Percentiles rank a stretch among this genome's conserved stretches.
Conservation (phyloP, 2,113 vertebrate species). For the Cephalopholis sonnerati region DNA sequence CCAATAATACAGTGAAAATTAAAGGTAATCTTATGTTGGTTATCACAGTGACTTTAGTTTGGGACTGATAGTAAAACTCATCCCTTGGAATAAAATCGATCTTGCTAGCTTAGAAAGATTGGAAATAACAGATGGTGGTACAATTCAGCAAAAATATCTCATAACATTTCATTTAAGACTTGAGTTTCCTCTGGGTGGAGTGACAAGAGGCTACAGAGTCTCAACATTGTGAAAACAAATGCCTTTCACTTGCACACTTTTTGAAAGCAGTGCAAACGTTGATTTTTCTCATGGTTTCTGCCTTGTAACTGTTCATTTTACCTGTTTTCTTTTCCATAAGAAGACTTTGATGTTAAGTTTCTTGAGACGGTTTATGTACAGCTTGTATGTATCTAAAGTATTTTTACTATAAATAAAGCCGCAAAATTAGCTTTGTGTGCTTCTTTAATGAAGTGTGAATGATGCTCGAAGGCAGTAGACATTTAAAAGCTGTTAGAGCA, state of each 20-base stretch:
- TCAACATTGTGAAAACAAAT: slow-evolving; percentile 50
- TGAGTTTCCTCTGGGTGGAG: slow-evolving; percentile 16
- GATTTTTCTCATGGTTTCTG: slow-evolving; percentile 48
- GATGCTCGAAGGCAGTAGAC: not conserved
- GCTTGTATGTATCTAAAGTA: slow-evolving; percentile 86
- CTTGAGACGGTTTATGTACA: slow-evolving; percentile 79
- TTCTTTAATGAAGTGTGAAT: slow-evolving; percentile 21
- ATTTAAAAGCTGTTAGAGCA: not conserved
- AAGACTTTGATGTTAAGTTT: slow-evolving; percentile 63
- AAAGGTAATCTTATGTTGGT: not conserved
- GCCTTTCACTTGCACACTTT: slow-evolving; percentile 54
- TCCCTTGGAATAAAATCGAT: not conserved
- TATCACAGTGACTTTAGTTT: not conserved
- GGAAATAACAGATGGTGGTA: not conserved
- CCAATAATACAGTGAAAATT: not conserved
- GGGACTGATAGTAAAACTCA: slow-evolving; percentile 7
- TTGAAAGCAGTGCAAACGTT: slow-evolving; percentile 49
- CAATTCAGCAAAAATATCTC: not conserved
- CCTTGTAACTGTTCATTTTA: slow-evolving; percentile 49
- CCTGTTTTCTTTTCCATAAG: slow-evolving; percentile 54
- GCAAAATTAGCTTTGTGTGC: slow-evolving; percentile 33
- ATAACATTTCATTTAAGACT: slow-evolving; percentile 10
- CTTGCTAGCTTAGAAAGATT: not conserved
- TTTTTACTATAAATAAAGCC: slow-evolving; percentile 85
- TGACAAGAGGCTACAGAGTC: not conserved